Evolutionary conservation across 2,113 vertebrate species (phyloP).

Genomic region (Sceloporus tristichus): DNA sequence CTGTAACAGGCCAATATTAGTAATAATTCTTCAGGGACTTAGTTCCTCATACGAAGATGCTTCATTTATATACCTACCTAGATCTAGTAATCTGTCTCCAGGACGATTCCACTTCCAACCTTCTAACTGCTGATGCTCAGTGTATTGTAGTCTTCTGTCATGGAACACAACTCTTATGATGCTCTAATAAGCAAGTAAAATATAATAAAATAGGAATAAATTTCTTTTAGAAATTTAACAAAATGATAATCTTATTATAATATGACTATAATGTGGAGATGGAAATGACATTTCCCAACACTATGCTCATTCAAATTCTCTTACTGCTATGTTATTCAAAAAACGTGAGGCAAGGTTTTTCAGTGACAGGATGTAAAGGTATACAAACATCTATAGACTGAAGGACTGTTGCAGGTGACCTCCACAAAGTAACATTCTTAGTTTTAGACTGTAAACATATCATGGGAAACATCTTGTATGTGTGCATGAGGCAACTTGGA

Average conservation of each 20-base stretch:
- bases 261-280: not conserved
- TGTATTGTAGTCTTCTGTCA: slow-evolving; percentile 84
- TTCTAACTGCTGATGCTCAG: slow-evolving; percentile 85
- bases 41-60: fast-evolving
- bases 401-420: not conserved
- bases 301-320: not conserved
- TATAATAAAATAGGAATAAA: not conserved
- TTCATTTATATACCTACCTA: slow-evolving; percentile 71
- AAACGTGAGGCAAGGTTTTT: not conserved
- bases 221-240: not conserved
- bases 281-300: not conserved
- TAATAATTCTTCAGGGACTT: not conserved
- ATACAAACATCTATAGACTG: not conserved
- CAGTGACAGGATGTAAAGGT: not conserved
- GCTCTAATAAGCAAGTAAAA: slow-evolving; percentile 71
- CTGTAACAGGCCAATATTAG: not conserved
- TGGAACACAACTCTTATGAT: slow-evolving; percentile 86
- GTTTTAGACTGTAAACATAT: not conserved
- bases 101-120: slow-evolving; percentile 88
- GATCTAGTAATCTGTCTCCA: slow-evolving; percentile 83
- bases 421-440: not conserved
- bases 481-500: not conserved
- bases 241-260: not conserved
- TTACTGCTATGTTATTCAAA: not conserved
- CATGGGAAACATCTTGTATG: not conserved